Evolutionary conservation across 2,888 invertebrate species (phyloP).

Genomic region (Hyposoter didymator): DNA sequence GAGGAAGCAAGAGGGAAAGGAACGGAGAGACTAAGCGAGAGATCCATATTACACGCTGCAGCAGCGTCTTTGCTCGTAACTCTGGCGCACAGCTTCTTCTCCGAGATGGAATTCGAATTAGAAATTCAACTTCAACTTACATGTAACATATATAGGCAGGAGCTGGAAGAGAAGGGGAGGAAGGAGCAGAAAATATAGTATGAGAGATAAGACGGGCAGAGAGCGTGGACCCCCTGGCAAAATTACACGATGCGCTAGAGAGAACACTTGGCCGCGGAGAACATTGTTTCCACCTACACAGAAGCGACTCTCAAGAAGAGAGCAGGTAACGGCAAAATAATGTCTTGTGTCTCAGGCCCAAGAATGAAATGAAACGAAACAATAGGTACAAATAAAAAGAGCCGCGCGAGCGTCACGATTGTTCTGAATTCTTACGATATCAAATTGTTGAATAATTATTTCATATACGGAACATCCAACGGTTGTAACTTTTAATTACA

Average conservation of each 20-base stretch:
- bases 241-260: conserved; percentile 43
- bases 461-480: neutral
- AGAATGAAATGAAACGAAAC: conserved; percentile 13
- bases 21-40: neutral
- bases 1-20: neutral
- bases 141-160: conserved; percentile 22
- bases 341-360: conserved; percentile 20
- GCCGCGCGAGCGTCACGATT: conserved; percentile 4
- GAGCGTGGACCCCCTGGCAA: conserved; percentile 19
- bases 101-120: conserved; percentile 62
- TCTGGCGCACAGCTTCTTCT: conserved; percentile 37
- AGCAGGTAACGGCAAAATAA: conserved; percentile 38
- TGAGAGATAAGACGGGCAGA: conserved; percentile 62
- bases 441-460: conserved; percentile 16
- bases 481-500: neutral
- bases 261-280: conserved; percentile 31
- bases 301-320: conserved; percentile 10
- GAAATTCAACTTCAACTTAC: conserved; percentile 60
- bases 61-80: conserved; percentile 40
- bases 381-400: conserved; percentile 5
- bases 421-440: conserved; percentile 35
- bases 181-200: neutral
- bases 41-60: conserved; percentile 48
- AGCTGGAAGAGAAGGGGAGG: neutral
- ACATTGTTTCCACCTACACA: conserved; percentile 57